These are phyloP conservation scores for Anas platyrhynchos DNA, from an alignment of 2,113 vertebrate species.

Conservation along the genomic window DNA sequence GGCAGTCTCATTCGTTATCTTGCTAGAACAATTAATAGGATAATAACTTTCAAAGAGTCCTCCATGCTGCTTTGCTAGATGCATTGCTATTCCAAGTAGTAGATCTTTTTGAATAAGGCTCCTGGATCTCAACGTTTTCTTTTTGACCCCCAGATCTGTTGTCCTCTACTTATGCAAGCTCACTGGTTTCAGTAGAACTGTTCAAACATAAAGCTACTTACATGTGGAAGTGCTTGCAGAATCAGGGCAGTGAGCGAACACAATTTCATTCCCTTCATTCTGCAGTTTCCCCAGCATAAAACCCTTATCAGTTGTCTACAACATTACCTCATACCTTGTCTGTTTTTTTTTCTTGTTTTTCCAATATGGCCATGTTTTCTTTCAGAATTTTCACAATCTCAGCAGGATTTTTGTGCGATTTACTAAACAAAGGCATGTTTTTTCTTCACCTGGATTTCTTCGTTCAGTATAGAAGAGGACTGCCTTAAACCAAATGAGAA, in stretches of 20 bases:
- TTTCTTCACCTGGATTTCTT: constrained; percentile 65
- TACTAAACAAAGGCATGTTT: constrained; percentile 94
- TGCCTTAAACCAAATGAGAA: constrained; percentile 64
- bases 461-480: constrained; percentile 53
- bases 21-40: not conserved
- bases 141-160: not conserved
- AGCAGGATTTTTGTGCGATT: constrained; percentile 94
- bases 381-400: constrained; percentile 94
- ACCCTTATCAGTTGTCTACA: not conserved
- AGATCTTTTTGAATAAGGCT: not conserved
- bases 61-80: not conserved
- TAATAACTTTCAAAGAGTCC: not conserved
- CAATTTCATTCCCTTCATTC: not conserved
- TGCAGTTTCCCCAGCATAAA: not conserved
- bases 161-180: not conserved
- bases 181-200: not conserved
- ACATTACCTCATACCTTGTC: constrained; percentile 87
- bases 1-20: not conserved
- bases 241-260: not conserved
- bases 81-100: not conserved
- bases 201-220: not conserved
- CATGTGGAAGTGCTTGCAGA: not conserved
- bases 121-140: not conserved
- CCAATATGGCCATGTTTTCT: constrained; percentile 92
- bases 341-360: constrained; percentile 96